Base-by-base conservation (phyloP, 1,140 invertebrate species). In the Sminthurinus signatus region DNA sequence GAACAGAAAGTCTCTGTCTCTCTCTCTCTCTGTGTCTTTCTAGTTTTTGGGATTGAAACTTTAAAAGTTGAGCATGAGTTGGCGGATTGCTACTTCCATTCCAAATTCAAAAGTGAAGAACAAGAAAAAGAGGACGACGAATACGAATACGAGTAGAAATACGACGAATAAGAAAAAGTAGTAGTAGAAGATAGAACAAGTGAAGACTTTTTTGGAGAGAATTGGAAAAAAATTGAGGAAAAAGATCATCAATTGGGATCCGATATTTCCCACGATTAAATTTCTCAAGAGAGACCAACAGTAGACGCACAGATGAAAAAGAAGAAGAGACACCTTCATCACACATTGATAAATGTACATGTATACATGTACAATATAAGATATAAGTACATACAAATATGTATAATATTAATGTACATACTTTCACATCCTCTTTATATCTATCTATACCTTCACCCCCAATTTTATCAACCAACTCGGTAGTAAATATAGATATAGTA, bases 201-300 rank as follows among this genome's bases (percentile, higher is more conserved):
- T 56, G 36, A 56, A 42, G 54, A 36, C 54, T 56, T 56, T 56
- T 56, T 56, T n/a, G 50, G 54, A 5, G 44, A n/a, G 4, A 48
- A 19, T 4, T 5, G 44, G 32, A 25, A 56, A 56, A 56, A 56
- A 56, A 56, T 39, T 56, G 29, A 56, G 54, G 54, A 56, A 56
- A 54, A 56, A 56, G 54, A 56, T 56, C 54, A 61, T 61, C 59
- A 61, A 61, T 61, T 61, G 59, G 59, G 59, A 61, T 52, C 59
- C 59, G 59, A 65, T 65, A 60, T 65, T 65, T 65, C 64, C 64
- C 64, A 65, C 64, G 64, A 65, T 65, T 65, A 65, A 29, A 56
- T 56, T 65, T 65, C 64, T 65, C 64, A 65, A 57, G 39, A 56
- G 12, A 56, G 54, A 25, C 8, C 54, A 8, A 56, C 54, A 56